A percentile compares a stretch with the other conserved stretches of the same genome.
Evolutionary conservation across 1,140 invertebrate species (phyloP).

Genomic region (Odontomachus brunneus): DNA sequence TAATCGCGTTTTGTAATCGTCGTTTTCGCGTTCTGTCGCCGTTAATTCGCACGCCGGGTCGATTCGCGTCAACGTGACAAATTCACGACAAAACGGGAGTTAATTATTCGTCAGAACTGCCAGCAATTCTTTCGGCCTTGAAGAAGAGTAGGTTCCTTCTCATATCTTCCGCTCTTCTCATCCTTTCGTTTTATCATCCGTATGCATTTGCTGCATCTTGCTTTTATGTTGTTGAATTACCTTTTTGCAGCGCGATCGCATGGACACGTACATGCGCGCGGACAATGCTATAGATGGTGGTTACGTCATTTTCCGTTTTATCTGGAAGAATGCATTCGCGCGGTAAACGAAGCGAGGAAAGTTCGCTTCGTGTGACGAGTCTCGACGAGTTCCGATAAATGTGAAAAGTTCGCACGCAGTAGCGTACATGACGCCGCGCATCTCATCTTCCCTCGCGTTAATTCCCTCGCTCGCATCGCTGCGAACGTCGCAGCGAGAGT

Average conservation of each 20-base stretch:
- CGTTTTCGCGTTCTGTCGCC: background rate
- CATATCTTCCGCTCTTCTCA: no score
- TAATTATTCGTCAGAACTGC: conserved; percentile 22
- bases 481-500: background rate
- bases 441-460: background rate
- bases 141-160: no score
- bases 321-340: conserved; percentile 32
- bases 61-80: conserved; percentile 11
- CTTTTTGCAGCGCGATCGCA: no score
- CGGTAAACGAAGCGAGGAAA: conserved; percentile 9
- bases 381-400: conserved; percentile 29
- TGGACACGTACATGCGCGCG: no score
- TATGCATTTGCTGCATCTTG: no score
- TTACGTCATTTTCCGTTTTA: conserved; percentile 27
- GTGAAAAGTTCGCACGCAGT: conserved; percentile 37
- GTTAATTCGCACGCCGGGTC: conserved; percentile 25
- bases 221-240: no score
- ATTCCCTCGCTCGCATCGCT: no score
- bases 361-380: conserved; percentile 26
- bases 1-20: background rate
- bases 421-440: background rate
- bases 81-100: conserved; percentile 4
- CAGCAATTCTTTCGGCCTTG: conserved; percentile 2
- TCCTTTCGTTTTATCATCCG: no score
- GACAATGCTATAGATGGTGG: background rate